Conservation (phyloP, 2,113 vertebrate species). For the Oncorhynchus mykiss region DNA sequence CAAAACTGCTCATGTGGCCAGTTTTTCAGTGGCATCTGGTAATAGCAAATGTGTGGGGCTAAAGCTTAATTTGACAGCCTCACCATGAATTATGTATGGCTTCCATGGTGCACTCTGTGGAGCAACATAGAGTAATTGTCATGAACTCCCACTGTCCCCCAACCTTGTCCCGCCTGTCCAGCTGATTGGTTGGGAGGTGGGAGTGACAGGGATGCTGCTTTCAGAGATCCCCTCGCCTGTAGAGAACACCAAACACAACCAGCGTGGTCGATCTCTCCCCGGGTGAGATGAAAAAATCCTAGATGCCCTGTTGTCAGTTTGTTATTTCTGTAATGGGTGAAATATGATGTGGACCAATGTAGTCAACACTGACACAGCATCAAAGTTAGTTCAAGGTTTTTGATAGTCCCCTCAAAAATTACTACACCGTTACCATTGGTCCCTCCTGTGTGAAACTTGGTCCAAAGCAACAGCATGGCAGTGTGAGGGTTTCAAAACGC, state of each 20-base stretch:
- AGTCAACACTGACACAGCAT: no score
- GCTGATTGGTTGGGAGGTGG: neutral
- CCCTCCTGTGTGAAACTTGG: no score
- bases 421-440: no score
- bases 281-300: no score
- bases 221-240: neutral
- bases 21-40: conserved; percentile 1
- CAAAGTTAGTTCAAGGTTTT: no score
- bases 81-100: conserved; percentile 34
- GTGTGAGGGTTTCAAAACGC: neutral
- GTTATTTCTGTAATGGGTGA: no score
- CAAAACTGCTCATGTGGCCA: conserved; percentile 7
- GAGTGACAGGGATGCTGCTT: neutral
- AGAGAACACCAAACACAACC: neutral
- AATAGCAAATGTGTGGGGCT: conserved; percentile 25
- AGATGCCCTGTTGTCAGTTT: no score
- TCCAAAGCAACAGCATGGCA: no score
- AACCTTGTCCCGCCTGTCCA: neutral
- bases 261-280: no score
- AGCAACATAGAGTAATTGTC: conserved; percentile 32
- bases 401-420: neutral
- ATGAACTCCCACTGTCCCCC: conserved; percentile 19
- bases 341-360: no score
- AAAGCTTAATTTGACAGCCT: conserved; percentile 36
- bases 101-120: conserved; percentile 8